Conservation (phyloP, 2,113 vertebrate species). For the Hemichromis elongatus region DNA sequence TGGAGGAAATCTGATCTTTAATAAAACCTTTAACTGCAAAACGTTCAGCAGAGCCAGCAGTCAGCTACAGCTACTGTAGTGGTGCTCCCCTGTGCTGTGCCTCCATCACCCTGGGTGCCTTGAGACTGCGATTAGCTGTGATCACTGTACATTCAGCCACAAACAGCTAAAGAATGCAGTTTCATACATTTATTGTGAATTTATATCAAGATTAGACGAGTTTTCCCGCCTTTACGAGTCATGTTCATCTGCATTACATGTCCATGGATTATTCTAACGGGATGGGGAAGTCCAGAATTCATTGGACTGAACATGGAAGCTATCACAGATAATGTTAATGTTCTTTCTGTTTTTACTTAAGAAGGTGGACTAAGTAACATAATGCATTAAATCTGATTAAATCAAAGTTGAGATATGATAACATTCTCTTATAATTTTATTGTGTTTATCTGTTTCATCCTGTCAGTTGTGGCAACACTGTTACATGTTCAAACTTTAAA, state of each 20-base stretch:
- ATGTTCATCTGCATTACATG: rapidly evolving
- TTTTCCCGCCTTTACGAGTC: background rate
- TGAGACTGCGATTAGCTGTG: background rate
- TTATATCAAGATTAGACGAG: background rate
- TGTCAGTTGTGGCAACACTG: background rate
- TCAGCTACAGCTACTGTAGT: too few species aligned
- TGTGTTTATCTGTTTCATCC: background rate
- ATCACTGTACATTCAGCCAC: background rate
- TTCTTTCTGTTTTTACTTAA: background rate
- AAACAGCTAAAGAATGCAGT: background rate
- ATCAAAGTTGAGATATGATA: rapidly evolving
- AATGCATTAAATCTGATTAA: too few species aligned
- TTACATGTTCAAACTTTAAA: background rate
- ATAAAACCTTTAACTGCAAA: too few species aligned
- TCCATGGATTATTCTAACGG: background rate
- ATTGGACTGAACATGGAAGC: background rate
- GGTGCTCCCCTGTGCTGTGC: background rate
- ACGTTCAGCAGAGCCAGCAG: too few species aligned
- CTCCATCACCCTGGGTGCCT: background rate
- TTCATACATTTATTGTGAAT: background rate
- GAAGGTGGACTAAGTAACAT: too few species aligned
- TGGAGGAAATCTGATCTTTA: background rate
- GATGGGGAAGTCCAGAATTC: background rate
- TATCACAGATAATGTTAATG: background rate
- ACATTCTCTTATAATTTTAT: background rate